phyloP scores from a whole-genome alignment of 2,888 invertebrate genomes.

The Cotesia congregata region DNA sequence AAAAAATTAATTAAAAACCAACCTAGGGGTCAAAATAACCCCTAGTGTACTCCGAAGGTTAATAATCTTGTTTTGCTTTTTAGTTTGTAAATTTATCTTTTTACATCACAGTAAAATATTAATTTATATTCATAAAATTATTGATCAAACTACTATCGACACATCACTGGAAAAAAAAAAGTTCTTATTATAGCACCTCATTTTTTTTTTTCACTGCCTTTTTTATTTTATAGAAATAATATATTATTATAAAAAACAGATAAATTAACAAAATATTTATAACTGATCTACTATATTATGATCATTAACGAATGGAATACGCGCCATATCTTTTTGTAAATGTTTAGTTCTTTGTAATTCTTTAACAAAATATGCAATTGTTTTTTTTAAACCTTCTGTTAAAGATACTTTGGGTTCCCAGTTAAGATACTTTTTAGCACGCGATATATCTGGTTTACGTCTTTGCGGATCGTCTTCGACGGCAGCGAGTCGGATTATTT shows the following conservation, averaged over 20 bases:
- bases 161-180: constrained; percentile 1
- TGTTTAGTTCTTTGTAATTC: constrained; percentile 81
- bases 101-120: background rate
- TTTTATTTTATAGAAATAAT: background rate
- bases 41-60: no score
- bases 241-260: constrained; percentile 1
- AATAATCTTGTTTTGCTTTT: background rate
- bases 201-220: background rate
- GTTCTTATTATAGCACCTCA: background rate
- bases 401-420: constrained; percentile 95
- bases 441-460: constrained; percentile 91
- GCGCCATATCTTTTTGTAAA: constrained; percentile 72
- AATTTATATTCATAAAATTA: background rate
- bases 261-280: constrained; percentile 40
- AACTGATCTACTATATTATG: constrained; percentile 66
- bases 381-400: constrained; percentile 88
- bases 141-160: background rate
- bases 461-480: constrained; percentile 97
- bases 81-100: background rate
- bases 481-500: constrained; percentile 85
- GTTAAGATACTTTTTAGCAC: constrained; percentile 86
- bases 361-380: constrained; percentile 93
- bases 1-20: no score
- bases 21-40: no score
- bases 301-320: constrained; percentile 61